Evolutionary conservation across 2,797 vertebrate species (phyloP).

Genomic region (Neostethus bicornis): DNA sequence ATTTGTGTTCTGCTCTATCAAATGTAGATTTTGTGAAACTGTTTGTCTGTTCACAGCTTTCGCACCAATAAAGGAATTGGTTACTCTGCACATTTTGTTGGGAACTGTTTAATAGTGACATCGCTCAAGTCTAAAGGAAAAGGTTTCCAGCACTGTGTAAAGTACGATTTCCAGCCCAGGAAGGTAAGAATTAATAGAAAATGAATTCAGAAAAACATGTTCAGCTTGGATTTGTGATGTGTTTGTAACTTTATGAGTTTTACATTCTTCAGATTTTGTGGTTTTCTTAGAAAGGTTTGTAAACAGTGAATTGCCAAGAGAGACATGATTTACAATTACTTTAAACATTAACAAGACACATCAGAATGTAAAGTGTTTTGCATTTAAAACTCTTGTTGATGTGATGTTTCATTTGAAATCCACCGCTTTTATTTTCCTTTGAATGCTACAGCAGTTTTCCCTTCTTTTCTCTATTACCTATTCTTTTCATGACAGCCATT

Average conservation of each 20-base stretch:
- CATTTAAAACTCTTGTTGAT: not conserved
- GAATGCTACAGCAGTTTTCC: conserved; percentile 4
- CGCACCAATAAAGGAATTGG: conserved; percentile 97
- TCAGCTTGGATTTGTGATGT: not conserved
- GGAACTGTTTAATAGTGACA: conserved; percentile 93
- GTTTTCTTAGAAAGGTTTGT: not conserved
- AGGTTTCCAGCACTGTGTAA: conserved; percentile 97
- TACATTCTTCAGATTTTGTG: not conserved
- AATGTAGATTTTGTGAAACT: not conserved
- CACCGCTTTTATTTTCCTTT: not conserved
- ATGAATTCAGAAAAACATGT: not conserved
- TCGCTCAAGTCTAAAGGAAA: conserved; percentile 99
- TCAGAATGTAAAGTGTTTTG: conserved; percentile 1
- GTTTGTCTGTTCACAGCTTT: conserved; percentile 82
- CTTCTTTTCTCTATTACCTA: conserved; percentile 8
- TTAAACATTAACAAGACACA: not conserved
- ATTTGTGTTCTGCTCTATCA: not conserved
- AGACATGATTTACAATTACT: not conserved
- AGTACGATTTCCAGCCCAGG: conserved; percentile 97
- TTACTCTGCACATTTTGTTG: conserved; percentile 97
- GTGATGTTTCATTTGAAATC: not conserved
- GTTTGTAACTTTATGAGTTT: not conserved
- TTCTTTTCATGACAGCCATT: conserved; percentile 14
- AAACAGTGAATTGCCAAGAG: not conserved
- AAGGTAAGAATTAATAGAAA: conserved; percentile 81